phyloP scores from a whole-genome alignment of 2,888 invertebrate genomes.

The Rhingia rostrata region DNA sequence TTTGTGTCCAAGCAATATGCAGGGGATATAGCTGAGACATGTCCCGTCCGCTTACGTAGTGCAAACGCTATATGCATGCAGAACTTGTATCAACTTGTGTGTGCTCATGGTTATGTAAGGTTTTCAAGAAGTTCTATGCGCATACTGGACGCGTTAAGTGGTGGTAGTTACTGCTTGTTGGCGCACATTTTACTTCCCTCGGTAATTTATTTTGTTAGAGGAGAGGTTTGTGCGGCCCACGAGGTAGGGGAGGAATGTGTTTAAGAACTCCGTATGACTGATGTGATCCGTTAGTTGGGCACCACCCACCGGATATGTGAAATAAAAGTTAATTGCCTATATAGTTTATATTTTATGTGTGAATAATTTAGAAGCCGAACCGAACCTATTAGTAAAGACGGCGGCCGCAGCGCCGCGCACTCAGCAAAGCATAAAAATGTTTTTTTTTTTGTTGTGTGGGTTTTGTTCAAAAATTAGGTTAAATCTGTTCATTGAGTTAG shows the following conservation, averaged over 20 bases:
- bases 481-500: neutral
- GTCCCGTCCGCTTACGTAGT: constrained; percentile 1
- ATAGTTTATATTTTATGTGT: constrained; percentile 41
- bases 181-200: constrained; percentile 34
- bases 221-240: neutral
- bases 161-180: constrained; percentile 1
- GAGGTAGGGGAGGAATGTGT: neutral
- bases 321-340: constrained; percentile 55
- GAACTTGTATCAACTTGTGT: neutral
- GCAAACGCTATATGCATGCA: neutral
- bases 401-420: neutral
- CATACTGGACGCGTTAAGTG: constrained; percentile 12
- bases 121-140: constrained; percentile 22
- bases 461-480: neutral
- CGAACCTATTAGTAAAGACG: constrained; percentile 17
- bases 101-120: constrained; percentile 25
- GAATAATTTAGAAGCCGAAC: constrained; percentile 21
- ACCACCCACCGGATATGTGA: constrained; percentile 59
- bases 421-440: neutral
- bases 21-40: neutral
- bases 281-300: constrained; percentile 12
- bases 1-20: constrained; percentile 9
- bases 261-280: constrained; percentile 1
- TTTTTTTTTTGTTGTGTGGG: neutral
- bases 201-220: constrained; percentile 31